Conservation (phyloP, 2,113 vertebrate genomes). For the Colius striatus region DNA sequence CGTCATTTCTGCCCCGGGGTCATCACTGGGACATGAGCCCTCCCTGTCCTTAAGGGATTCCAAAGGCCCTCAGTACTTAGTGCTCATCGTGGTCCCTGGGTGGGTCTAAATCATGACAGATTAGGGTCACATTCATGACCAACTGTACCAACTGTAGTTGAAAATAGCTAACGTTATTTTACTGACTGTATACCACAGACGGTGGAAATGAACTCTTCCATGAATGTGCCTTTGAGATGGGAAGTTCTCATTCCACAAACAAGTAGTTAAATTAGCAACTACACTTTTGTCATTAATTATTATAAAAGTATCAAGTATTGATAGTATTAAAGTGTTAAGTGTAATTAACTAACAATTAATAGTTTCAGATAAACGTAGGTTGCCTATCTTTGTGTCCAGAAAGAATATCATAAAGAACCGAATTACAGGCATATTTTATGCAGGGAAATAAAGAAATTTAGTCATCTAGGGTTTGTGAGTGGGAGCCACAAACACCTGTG, state of each 20-base stretch:
- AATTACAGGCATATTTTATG: neutral
- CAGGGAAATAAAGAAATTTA: neutral
- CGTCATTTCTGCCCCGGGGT: no score
- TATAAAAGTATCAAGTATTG: no score
- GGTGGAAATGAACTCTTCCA: neutral
- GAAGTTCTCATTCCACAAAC: neutral
- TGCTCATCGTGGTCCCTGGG: no score
- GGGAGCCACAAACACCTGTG: neutral
- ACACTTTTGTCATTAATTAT: neutral
- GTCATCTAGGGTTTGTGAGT: accelerated
- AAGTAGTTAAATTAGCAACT: neutral
- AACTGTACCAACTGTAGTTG: neutral
- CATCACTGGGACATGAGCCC: no score
- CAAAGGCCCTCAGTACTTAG: no score
- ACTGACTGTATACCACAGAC: neutral
- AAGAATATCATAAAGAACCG: neutral
- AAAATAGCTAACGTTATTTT: neutral
- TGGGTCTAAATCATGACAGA: no score
- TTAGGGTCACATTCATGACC: no score
- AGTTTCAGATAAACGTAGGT: neutral
- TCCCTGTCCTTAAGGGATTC: no score
- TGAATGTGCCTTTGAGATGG: neutral
- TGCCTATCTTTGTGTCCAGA: accelerated
- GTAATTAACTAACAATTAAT: no score
- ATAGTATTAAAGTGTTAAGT: no score